Evolutionary conservation across 2,888 invertebrate genomes (phyloP).

Genomic region (Dryadula phaetusa): DNA sequence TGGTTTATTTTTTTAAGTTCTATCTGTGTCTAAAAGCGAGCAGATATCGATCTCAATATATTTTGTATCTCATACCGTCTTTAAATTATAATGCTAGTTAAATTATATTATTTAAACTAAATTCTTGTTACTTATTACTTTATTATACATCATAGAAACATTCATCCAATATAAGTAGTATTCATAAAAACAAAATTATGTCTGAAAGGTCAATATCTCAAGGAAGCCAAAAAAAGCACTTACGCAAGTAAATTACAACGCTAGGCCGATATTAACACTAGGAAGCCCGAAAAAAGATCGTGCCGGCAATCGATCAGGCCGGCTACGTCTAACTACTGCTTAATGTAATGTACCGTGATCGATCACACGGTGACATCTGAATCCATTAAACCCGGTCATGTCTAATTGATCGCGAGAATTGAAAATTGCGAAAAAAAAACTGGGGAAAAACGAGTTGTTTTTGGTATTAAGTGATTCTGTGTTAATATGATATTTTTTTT

Average conservation of each 20-base stretch:
- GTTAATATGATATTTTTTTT: not conserved
- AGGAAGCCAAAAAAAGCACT: slow-evolving; percentile 19
- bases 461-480: not conserved
- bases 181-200: not conserved
- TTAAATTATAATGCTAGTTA: too few species aligned
- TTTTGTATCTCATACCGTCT: not conserved
- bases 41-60: not conserved
- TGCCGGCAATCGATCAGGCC: slow-evolving; percentile 41
- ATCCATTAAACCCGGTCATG: slow-evolving; percentile 74
- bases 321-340: slow-evolving; percentile 33
- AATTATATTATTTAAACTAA: too few species aligned
- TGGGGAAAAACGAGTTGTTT: slow-evolving; percentile 17
- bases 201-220: not conserved
- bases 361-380: slow-evolving; percentile 75
- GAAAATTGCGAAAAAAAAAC: slow-evolving; percentile 75
- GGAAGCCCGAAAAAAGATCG: slow-evolving; percentile 18
- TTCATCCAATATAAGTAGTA: not conserved
- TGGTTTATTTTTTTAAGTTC: not conserved
- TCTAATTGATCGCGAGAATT: slow-evolving; percentile 80
- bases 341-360: slow-evolving; percentile 64
- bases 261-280: slow-evolving; percentile 12
- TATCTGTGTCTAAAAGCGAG: not conserved
- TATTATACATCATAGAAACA: not conserved
- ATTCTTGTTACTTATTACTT: too few species aligned
- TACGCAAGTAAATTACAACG: slow-evolving; percentile 16